Evolutionary conservation across 2,888 invertebrate genomes (phyloP).

Genomic region (Melinaea marsaeus): DNA sequence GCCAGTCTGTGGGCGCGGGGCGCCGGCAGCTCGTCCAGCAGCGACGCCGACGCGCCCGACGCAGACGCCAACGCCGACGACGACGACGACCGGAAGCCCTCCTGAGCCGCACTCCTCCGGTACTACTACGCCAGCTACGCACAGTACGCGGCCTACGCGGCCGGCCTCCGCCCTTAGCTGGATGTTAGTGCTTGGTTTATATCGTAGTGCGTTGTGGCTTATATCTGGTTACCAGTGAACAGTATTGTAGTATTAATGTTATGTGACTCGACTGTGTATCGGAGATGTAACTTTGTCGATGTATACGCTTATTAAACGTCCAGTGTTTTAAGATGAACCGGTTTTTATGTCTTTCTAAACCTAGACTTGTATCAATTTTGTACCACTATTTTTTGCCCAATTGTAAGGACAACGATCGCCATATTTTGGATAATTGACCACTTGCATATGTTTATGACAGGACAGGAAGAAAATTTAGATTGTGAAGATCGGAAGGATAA

Average conservation of each 20-base stretch:
- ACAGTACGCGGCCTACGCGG: conserved; percentile 25
- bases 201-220: conserved; percentile 34
- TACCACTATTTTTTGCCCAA: too few relatives aligned
- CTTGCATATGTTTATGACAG: too few relatives aligned
- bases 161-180: conserved; percentile 42
- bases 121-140: conserved; percentile 35
- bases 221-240: conserved; percentile 17
- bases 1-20: conserved; percentile 61
- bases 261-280: conserved; percentile 11
- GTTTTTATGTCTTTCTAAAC: too few relatives aligned
- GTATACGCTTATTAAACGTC: conserved; percentile 14
- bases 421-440: too few relatives aligned
- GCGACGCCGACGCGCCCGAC: conserved; percentile 45
- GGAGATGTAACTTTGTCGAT: not conserved
- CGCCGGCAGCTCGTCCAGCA: conserved; percentile 48
- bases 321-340: conserved; percentile 1
- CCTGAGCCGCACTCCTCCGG: conserved; percentile 41
- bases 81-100: conserved; percentile 46
- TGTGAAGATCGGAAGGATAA: too few relatives aligned
- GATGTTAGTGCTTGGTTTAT: not conserved
- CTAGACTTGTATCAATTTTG: too few relatives aligned
- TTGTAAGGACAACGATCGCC: too few relatives aligned
- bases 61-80: conserved; percentile 39
- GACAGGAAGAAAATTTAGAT: too few relatives aligned
- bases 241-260: conserved; percentile 22